Evolutionary conservation across 53 echinoderm and acorn worm species (phyloP), one percentile per base, ranked within the genome.

Genomic region (Paracentrotus lividus): DNA sequence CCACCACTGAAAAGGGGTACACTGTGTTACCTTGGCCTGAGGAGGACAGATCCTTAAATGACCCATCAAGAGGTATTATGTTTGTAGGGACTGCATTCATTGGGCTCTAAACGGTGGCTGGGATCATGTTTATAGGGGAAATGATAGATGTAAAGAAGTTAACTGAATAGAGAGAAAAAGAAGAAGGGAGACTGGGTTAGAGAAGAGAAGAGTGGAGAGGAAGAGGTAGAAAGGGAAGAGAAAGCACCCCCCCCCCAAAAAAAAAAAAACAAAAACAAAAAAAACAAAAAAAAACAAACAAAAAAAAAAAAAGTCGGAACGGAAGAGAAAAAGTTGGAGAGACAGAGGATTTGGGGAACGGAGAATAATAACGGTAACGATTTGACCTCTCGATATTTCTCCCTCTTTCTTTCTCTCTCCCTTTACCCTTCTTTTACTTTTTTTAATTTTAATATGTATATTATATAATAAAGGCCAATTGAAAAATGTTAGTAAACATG

Each of bases 1-100:
- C 64, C 64, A 64, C 64, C n/a, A n/a, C n/a, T n/a, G 8, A 26
- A 61, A 61, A 64, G 27, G 64, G 26, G 64, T 51, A 51, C 51
- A 51, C n/a, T 27, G 64, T 64, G 31, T 64, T 64, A 13, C 64
- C 64, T 64, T 64, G 64, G 64, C 64, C 64, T 64, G 64, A 64
- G 64, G 64, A 64, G 64, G 64, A 31, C 64, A 64, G 29, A 29
- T 64, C 64, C 64, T 64, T 64, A 64, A 64, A 64, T 59, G 59
- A 59, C 59, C 59, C 26, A 59, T 59, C 59, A 59, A 20, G 59
- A n/a, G 23, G 59, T 59, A 59, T 59, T 59, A 59, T 64, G 31
- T 8, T 64, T 64, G 29, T 29, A 29, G 64, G 29, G 64, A 12
- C 2, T 64, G 64, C 64, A 29, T 64, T 64, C 64, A 64, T 64